Evolutionary conservation across 1,140 invertebrate species (phyloP).

Genomic region (Ladona fulva): DNA sequence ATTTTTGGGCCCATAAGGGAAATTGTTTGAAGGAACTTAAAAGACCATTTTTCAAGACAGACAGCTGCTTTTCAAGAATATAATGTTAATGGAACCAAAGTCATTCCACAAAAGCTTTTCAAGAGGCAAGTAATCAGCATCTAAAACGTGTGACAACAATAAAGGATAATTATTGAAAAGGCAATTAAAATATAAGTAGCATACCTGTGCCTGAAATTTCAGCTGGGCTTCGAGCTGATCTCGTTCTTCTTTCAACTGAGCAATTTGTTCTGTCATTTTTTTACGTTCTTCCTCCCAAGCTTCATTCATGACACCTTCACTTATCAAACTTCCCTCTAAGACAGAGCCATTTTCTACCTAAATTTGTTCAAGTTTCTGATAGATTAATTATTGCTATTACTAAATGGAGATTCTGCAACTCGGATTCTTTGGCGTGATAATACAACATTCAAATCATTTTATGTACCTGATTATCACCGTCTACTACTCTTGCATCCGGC

Average conservation of each 20-base stretch:
- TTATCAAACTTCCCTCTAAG: conserved; percentile 27
- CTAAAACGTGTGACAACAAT: too few relatives aligned
- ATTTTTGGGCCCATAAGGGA: too few relatives aligned
- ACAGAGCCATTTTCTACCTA: not conserved
- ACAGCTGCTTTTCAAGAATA: too few relatives aligned
- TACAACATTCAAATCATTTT: not conserved
- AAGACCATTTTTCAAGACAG: too few relatives aligned
- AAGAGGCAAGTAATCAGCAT: too few relatives aligned
- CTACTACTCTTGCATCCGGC: conserved; percentile 31
- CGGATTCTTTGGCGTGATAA: too few relatives aligned
- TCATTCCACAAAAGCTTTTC: too few relatives aligned
- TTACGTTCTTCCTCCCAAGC: conserved; percentile 33
- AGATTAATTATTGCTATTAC: too few relatives aligned
- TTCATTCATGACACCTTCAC: conserved; percentile 24
- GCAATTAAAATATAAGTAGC: not conserved
- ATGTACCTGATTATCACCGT: conserved; percentile 6
- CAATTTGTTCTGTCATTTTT: conserved; percentile 42
- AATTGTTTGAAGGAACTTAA: too few relatives aligned
- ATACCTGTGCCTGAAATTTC: conserved; percentile 55
- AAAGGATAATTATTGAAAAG: too few relatives aligned
- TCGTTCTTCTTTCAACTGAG: conserved; percentile 43
- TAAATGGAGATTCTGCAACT: too few relatives aligned
- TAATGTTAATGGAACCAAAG: too few relatives aligned
- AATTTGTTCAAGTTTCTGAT: not conserved
- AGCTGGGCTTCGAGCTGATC: conserved; percentile 57